Percentiles rank a stretch among this genome's conserved stretches.
Evolutionary conservation across 2,797 vertebrate genomes (phyloP).

Genomic region (Acanthurus lineatus): DNA sequence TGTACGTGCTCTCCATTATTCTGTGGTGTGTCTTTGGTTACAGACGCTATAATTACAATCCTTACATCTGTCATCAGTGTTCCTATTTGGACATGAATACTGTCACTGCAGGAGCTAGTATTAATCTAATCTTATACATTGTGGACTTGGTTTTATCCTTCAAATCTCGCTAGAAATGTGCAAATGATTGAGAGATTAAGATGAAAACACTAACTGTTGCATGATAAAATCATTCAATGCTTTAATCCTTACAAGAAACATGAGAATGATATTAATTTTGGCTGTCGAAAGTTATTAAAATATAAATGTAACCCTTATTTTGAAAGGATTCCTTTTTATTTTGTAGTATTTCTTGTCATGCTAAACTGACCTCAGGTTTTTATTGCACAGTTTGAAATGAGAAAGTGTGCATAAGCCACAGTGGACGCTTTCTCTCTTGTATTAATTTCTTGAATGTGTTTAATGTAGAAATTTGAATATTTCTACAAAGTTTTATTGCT

Average conservation of each 20-base stretch:
- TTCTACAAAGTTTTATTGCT: conserved; percentile 3
- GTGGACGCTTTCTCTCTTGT: not conserved
- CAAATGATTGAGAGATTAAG: not conserved
- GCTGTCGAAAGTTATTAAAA: not conserved
- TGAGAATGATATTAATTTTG: too few species aligned
- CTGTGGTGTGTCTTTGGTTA: conserved; percentile 81
- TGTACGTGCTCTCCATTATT: conserved; percentile 79
- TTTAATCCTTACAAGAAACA: too few species aligned
- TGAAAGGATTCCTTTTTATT: not conserved
- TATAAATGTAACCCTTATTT: not conserved
- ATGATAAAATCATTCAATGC: too few species aligned
- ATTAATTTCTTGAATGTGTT: not conserved
- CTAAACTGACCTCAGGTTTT: not conserved
- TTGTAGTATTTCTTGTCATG: not conserved
- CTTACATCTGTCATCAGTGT: not conserved
- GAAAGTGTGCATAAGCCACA: not conserved
- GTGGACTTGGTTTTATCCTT: conserved; percentile 81
- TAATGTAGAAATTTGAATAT: conserved; percentile 24
- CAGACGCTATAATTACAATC: not conserved
- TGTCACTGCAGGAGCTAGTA: conserved; percentile 75
- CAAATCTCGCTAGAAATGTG: conserved; percentile 33
- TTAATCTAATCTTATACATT: conserved; percentile 83
- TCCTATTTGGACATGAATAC: conserved; percentile 59
- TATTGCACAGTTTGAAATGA: not conserved
- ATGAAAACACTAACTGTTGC: not conserved